Conservation (phyloP, 2,888 invertebrate species). For the Megastigmus dorsalis region DNA sequence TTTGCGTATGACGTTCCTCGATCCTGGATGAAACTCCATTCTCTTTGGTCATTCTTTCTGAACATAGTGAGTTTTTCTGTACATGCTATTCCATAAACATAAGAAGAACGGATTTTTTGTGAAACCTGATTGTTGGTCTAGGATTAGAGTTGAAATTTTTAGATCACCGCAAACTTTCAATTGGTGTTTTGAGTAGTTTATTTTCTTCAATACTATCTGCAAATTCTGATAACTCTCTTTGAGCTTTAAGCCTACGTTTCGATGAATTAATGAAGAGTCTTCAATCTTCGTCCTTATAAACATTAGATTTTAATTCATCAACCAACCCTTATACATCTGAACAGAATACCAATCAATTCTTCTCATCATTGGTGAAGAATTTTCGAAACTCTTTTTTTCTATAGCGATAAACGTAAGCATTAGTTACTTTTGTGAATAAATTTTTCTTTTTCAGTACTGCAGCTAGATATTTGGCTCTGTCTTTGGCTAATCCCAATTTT, state of each 20-base stretch:
- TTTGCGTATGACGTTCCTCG: no score
- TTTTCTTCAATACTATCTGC: neutral
- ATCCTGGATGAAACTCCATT: no score
- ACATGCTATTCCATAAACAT: no score
- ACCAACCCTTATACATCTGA: neutral
- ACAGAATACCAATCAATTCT: neutral
- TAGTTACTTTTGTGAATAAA: no score
- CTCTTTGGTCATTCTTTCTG: no score
- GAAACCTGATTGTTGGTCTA: no score
- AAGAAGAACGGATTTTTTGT: no score
- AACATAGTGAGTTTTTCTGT: no score
- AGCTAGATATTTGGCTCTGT: neutral
- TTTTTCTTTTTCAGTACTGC: neutral
- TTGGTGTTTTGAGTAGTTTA: neutral
- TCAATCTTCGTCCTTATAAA: constrained; percentile 7
- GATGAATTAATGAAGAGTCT: constrained; percentile 51
- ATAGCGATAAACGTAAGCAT: no score
- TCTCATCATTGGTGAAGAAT: constrained; percentile 4
- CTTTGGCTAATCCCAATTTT: no score
- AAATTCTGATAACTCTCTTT: neutral
- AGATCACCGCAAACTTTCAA: no score
- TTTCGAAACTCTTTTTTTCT: neutral
- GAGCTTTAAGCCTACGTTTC: constrained; percentile 42
- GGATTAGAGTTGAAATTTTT: no score
- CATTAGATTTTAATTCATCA: neutral